These are phyloP conservation scores for Lasioglossum lativentre DNA, from an alignment of 2,888 invertebrate species.

Conservation along the genomic window DNA sequence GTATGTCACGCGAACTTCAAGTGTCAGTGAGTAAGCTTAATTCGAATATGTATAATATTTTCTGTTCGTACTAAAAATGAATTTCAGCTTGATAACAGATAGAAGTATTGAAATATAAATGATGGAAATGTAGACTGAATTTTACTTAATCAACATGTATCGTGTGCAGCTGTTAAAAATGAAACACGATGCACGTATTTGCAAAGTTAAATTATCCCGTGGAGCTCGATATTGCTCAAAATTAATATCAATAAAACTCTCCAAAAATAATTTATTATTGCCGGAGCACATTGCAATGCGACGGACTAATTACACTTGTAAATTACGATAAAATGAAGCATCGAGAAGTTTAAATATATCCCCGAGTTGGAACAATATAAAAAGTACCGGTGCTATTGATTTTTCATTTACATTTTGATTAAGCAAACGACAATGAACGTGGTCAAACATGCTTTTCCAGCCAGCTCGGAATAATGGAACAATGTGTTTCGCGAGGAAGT, in stretches of 20 bases:
- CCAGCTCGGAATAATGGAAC: not conserved
- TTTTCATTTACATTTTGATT: conserved; percentile 1
- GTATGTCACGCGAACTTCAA: not conserved
- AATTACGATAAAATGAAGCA: not conserved
- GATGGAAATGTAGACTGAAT: not conserved
- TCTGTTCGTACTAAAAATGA: not conserved
- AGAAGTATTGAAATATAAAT: not conserved
- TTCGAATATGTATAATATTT: not conserved
- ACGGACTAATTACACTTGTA: not conserved
- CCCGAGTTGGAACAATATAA: not conserved
- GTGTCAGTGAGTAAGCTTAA: not conserved
- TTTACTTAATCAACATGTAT: not conserved
- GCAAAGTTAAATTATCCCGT: not conserved
- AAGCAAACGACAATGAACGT: not conserved
- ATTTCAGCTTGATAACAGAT: not conserved
- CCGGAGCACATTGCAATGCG: not conserved
- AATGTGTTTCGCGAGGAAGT: not conserved
- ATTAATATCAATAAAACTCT: not conserved
- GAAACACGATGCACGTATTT: not conserved
- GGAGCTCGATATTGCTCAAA: not conserved
- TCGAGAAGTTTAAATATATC: not conserved
- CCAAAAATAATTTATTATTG: not conserved
- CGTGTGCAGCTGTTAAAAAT: not conserved
- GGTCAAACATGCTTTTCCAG: not conserved
- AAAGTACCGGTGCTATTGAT: not conserved